phyloP scores from a whole-genome alignment of 1,140 invertebrate species.

The Drosophila murphyi region DNA sequence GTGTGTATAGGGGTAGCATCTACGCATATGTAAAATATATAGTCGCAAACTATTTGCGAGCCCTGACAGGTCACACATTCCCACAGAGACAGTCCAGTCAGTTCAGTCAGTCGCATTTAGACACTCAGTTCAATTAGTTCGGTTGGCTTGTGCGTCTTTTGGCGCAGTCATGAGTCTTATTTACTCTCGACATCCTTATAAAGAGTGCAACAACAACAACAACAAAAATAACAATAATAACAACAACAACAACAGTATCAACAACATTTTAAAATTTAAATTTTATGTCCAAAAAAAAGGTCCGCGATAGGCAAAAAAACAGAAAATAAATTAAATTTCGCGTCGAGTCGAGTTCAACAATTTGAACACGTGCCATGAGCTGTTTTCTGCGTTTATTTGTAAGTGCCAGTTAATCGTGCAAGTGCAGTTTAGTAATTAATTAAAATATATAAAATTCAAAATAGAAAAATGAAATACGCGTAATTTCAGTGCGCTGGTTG shows the following conservation, averaged over 20 bases:
- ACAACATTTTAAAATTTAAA: slow-evolving; percentile 22
- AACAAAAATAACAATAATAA: slow-evolving; percentile 3
- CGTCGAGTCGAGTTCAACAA: background rate
- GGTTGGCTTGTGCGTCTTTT: slow-evolving; percentile 1
- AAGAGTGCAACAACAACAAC: slow-evolving; percentile 39
- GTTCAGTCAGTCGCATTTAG: slow-evolving; percentile 6
- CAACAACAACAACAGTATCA: background rate
- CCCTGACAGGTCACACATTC: slow-evolving; percentile 38
- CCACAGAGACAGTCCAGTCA: background rate
- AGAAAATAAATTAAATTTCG: slow-evolving; percentile 4
- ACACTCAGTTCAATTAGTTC: slow-evolving; percentile 20
- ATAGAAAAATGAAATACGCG: background rate
- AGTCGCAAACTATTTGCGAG: slow-evolving; percentile 21
- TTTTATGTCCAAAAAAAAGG: background rate
- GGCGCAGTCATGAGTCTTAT: slow-evolving; percentile 35
- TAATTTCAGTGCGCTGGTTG: background rate
- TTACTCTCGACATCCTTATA: slow-evolving; percentile 58
- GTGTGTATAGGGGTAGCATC: slow-evolving; percentile 7
- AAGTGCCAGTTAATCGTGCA: slow-evolving; percentile 36
- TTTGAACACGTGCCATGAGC: slow-evolving; percentile 65
- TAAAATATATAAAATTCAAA: slow-evolving; percentile 2
- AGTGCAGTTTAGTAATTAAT: background rate
- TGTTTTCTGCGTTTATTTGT: slow-evolving; percentile 74
- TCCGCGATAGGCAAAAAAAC: slow-evolving; percentile 22
- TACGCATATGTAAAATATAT: slow-evolving; percentile 26